These are phyloP conservation scores for Glareola pratincola DNA, from an alignment of 2,113 vertebrate species.

Conservation along the genomic window DNA sequence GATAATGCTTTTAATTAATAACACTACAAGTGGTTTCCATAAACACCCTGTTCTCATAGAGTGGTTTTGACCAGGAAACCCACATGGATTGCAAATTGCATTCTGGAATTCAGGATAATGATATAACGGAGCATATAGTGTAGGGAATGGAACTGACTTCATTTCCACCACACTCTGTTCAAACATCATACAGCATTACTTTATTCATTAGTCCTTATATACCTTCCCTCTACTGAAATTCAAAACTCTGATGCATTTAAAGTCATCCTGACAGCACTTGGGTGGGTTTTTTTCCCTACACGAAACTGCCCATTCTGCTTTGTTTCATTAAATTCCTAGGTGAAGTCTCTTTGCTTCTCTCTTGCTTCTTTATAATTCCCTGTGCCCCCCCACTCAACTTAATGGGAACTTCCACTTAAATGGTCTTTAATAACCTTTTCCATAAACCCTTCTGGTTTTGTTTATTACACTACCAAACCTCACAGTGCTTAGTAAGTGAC, in stretches of 20 bases:
- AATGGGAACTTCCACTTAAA: neutral
- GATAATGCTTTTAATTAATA: neutral
- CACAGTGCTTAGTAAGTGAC: neutral
- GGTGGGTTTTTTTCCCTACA: neutral
- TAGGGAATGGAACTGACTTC: neutral
- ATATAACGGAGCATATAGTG: neutral
- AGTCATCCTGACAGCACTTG: constrained; percentile 1
- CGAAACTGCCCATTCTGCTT: neutral
- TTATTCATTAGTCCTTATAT: constrained; percentile 5
- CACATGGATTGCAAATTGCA: neutral
- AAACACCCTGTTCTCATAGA: neutral
- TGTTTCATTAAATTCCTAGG: neutral
- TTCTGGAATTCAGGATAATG: neutral
- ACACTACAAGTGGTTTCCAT: neutral
- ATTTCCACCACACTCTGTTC: neutral
- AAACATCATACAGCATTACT: constrained; percentile 15
- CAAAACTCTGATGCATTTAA: neutral
- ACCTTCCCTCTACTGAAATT: constrained; percentile 9
- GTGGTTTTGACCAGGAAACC: neutral
- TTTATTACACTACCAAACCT: neutral
- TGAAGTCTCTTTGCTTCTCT: neutral
- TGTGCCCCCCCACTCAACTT: neutral
- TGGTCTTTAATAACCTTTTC: neutral
- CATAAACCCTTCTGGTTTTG: neutral
- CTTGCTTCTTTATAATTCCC: neutral